Base-by-base conservation (phyloP, 2,113 vertebrate species). In the Castor canadensis region DNA sequence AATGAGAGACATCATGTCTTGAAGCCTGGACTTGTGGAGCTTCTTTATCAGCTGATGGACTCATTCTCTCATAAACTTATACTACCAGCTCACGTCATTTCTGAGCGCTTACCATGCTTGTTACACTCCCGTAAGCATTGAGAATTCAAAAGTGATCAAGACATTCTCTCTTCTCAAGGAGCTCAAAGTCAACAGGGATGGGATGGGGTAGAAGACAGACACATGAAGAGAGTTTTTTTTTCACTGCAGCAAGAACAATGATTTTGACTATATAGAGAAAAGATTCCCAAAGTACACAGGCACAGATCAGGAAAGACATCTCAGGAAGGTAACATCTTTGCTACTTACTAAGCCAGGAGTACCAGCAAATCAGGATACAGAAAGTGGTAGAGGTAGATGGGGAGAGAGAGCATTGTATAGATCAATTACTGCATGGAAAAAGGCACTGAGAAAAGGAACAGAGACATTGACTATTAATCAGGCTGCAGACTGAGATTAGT, bases 131-230 rank as follows among this genome's bases (percentile, higher is more conserved):
- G 9, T 28, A 92, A 91, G 32, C 64, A 58, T 1, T 75, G 30
- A 84, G n/a, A 82, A 87, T 81, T 95, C 66, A n/a, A 47, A 92
- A 58, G 67, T 40, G 49, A 54, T 92, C 47, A 82, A 94, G 60
- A 62, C 17, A 60, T 6, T 30, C 30, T 89, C 15, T 95, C 16
- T 81, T 12, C 60, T 71, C 40, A 54, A 93, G 83, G 19, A 60
- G 66, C 32, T 92, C 49, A 22, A 56, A 92, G 30, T 80, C 80
- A 89, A 2, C 7, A 17, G 49, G 24, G 47, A 49, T 22, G 19
- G 9, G 72, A 6, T n/a, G 22, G 49, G 38, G 17, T 22, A 69
- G 76, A 92, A 90, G 83, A 47, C 17, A 84, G 38, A 60, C 54
- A 73, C 32, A 60, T 47, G 93, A 60, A 76, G 2, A 69, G 62